These are phyloP conservation scores for Danaus chrysippus DNA, from an alignment of 2,888 invertebrate species.

Conservation along the genomic window DNA sequence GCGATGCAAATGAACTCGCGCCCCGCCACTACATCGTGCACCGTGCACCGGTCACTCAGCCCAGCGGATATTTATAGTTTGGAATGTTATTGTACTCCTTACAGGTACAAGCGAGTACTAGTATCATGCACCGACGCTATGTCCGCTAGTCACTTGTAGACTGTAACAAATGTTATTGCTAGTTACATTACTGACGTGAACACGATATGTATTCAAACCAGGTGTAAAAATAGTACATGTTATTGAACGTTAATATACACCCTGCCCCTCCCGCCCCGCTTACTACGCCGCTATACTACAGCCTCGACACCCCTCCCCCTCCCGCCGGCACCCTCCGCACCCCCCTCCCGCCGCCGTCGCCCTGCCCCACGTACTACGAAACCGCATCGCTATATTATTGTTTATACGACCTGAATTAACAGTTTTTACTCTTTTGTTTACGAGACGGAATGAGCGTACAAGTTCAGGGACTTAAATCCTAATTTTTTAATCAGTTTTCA, in stretches of 20 bases:
- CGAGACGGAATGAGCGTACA: constrained; percentile 14
- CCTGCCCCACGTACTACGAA: constrained; percentile 44
- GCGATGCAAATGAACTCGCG: constrained; percentile 66
- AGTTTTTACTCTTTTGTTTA: constrained; percentile 11
- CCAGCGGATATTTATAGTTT: constrained; percentile 62
- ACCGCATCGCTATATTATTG: constrained; percentile 31
- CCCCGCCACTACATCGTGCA: constrained; percentile 41
- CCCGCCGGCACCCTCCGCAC: constrained; percentile 45
- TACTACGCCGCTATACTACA: constrained; percentile 56
- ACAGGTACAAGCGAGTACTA: constrained; percentile 31
- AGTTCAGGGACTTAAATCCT: constrained; percentile 28
- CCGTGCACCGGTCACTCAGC: constrained; percentile 43
- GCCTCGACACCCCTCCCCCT: constrained; percentile 56
- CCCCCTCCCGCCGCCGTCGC: constrained; percentile 44
- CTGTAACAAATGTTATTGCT: not conserved
- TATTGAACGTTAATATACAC: constrained; percentile 47
- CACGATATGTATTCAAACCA: no score
- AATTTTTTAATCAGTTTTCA: constrained; percentile 26
- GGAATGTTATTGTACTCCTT: constrained; percentile 68
- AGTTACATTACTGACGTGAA: no score
- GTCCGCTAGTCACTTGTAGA: not conserved
- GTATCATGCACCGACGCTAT: not conserved
- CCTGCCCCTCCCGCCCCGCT: constrained; percentile 42
- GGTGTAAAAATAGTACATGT: constrained; percentile 30
- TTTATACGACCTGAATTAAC: constrained; percentile 11